A percentile compares a stretch with the other conserved stretches of the same genome.
Conservation (phyloP, 1,140 invertebrate species). For the Lepidurus couesii region DNA sequence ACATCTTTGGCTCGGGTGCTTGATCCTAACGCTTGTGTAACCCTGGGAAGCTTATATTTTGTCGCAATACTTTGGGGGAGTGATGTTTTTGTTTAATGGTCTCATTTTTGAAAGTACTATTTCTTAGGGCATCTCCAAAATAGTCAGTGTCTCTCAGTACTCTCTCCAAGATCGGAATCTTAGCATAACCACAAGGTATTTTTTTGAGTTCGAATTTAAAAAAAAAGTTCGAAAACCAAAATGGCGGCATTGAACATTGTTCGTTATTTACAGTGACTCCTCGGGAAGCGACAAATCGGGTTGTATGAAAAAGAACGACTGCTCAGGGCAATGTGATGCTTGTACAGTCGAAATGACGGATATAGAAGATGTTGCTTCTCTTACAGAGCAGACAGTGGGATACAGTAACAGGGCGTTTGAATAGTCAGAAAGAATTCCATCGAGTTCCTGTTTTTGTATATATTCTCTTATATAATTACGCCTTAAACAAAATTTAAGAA, state of each 20-base stretch:
- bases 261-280: neutral
- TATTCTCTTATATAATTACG: neutral
- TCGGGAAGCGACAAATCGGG: neutral
- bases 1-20: neutral
- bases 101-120: neutral
- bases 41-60: conserved; percentile 9
- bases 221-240: neutral
- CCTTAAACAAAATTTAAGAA: conserved; percentile 5
- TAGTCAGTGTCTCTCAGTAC: conserved; percentile 2
- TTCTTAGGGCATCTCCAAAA: neutral
- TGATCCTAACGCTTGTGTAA: neutral
- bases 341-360: neutral
- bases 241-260: neutral
- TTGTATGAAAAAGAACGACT: neutral
- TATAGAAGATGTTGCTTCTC: neutral
- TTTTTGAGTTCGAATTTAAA: neutral
- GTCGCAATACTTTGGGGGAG: neutral
- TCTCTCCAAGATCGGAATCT: neutral
- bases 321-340: neutral
- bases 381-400: neutral
- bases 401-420: neutral
- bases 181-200: neutral
- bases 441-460: neutral
- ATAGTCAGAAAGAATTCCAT: neutral
- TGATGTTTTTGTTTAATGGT: neutral